Evolutionary conservation across 2,113 vertebrate genomes (phyloP).

Genomic region (Gallinago paraguaiae): DNA sequence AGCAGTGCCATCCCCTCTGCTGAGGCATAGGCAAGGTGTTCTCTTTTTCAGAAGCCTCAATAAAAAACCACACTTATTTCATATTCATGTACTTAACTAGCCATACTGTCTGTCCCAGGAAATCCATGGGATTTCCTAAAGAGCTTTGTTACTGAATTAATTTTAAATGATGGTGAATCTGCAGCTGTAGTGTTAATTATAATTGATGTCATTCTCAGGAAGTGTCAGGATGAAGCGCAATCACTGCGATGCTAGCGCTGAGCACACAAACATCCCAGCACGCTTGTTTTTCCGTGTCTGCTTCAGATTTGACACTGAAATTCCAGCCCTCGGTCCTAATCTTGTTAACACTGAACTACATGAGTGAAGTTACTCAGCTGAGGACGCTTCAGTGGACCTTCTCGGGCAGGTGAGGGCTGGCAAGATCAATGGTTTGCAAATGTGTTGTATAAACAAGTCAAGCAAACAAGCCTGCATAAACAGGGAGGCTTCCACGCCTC

Average conservation of each 20-base stretch:
- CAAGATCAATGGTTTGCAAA: neutral
- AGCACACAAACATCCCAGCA: neutral
- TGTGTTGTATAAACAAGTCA: neutral
- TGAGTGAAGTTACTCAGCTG: neutral
- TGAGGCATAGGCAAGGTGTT: neutral
- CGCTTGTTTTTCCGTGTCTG: neutral
- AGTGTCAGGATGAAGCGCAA: neutral
- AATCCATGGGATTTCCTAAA: neutral
- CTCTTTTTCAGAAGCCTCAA: neutral
- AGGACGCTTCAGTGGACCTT: neutral
- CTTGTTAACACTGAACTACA: neutral
- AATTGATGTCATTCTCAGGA: slow-evolving; percentile 40
- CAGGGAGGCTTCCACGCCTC: neutral
- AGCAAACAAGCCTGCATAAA: slow-evolving; percentile 3
- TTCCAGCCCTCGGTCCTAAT: neutral
- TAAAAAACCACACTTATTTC: neutral
- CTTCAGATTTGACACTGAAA: neutral
- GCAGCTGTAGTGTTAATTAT: slow-evolving; percentile 32
- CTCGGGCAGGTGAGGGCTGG: neutral
- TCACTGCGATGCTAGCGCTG: neutral
- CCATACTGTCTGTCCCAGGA: neutral
- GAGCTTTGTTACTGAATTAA: slow-evolving; percentile 38
- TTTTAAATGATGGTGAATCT: slow-evolving; percentile 19
- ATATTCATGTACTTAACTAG: neutral
- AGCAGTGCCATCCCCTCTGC: neutral